Evolutionary conservation across 2,797 vertebrate genomes (phyloP).

Genomic region (Chelmon rostratus): DNA sequence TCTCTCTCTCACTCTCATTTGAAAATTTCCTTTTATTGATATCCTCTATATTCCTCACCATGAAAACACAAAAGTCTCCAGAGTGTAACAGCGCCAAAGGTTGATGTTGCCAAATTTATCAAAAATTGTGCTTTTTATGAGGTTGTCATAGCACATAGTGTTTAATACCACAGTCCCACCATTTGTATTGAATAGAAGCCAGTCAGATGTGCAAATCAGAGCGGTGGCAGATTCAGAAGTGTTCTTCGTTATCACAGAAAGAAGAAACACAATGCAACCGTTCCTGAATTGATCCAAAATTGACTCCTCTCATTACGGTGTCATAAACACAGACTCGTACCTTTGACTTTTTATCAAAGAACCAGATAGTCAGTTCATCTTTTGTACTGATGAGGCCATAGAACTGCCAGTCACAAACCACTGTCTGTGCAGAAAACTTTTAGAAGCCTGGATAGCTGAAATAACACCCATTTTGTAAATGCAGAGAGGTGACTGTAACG

Average conservation of each 20-base stretch:
- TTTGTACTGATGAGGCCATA: background rate
- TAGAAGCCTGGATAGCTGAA: background rate
- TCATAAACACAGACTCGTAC: no score
- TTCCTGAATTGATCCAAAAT: slow-evolving; percentile 7
- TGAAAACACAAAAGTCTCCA: background rate
- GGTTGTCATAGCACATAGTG: background rate
- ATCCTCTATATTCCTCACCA: background rate
- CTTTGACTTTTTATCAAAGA: background rate
- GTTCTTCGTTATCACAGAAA: background rate
- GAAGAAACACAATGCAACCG: no score
- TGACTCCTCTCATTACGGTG: background rate
- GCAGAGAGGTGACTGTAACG: background rate
- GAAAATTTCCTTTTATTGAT: background rate
- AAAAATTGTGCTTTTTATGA: background rate
- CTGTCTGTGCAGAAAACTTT: background rate
- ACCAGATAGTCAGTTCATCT: background rate
- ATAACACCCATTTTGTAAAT: slow-evolving; percentile 17
- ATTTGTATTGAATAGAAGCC: background rate
- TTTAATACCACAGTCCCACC: no score
- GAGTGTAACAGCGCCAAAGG: background rate
- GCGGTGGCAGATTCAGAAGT: background rate
- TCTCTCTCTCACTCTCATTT: background rate
- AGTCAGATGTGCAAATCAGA: background rate
- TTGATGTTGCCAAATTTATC: background rate
- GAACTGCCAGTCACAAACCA: background rate